These are phyloP conservation scores for Oligia latruncula DNA, from an alignment of 2,888 invertebrate genomes.

Conservation along the genomic window DNA sequence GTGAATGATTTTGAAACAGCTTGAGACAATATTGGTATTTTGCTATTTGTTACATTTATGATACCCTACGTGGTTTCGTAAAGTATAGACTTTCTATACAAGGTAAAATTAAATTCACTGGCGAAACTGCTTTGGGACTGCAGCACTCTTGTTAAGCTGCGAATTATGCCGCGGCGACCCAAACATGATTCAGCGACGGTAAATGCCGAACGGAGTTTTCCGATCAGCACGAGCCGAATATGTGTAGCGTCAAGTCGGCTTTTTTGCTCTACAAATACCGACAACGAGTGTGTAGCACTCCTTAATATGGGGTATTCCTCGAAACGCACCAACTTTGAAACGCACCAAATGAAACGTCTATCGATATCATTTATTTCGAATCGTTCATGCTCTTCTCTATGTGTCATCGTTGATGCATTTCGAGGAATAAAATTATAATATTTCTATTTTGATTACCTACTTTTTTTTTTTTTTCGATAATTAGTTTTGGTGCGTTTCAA, in stretches of 20 bases:
- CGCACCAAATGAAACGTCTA: too few species aligned
- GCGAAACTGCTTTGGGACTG: neutral
- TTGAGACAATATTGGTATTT: slow-evolving; percentile 47
- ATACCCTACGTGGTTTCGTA: neutral
- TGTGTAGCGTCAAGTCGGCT: neutral
- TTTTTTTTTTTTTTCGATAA: too few species aligned
- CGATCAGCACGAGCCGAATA: neutral
- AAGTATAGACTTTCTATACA: slow-evolving; percentile 6
- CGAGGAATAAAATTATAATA: too few species aligned
- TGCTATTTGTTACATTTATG: neutral
- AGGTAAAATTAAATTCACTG: slow-evolving; percentile 2
- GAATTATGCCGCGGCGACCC: neutral
- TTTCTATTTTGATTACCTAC: too few species aligned
- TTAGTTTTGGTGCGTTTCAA: too few species aligned
- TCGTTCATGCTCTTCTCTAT: too few species aligned
- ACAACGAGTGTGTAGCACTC: neutral
- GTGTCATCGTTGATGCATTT: too few species aligned
- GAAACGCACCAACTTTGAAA: too few species aligned
- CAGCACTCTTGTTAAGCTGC: neutral
- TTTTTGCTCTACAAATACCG: neutral
- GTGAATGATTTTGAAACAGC: slow-evolving; percentile 71
- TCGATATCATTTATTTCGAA: too few species aligned
- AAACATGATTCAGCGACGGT: neutral
- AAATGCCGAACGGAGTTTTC: neutral
- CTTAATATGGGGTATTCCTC: too few species aligned